Evolutionary conservation across 1,140 invertebrate species (phyloP), one percentile per base, ranked within the genome.

Genomic region (Steinernema khuongi): DNA sequence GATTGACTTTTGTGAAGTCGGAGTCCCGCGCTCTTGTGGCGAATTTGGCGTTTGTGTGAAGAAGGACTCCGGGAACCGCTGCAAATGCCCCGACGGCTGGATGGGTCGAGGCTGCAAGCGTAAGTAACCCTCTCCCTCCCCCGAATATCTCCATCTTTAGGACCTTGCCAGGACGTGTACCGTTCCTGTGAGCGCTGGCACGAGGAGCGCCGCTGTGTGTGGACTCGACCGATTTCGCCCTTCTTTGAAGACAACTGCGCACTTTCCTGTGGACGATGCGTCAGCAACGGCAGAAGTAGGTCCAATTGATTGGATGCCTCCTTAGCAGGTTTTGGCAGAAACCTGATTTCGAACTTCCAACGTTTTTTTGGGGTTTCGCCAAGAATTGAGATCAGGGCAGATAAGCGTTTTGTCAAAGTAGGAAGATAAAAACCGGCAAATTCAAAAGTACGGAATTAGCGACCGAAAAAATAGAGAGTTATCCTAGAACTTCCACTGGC

Each of bases 161-260:
- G 81, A 44, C 82, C 82, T 18, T 83, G 81, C 71, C 82, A 84
- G 70, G 81, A 84, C 41, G 71, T 84, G 18, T 83, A 84, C 71
- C 67, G 72, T 32, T 79, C 74, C 36, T 83, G 81, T 31, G 75
- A 60, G 0, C 67, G 76, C 11, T 83, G 81, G 81, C 71, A 81
- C 31, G 71, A 76, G 29, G 81, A 83, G 72, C 36, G 74, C 4
- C 71, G 82, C 1, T 83, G 81, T 31, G 50, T 73, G n/a, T 84
- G 81, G 83, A 74, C 82, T 7, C 66, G 69, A 28, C 73, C 73
- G n/a, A 82, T 82, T 67, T 74, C 76, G 4, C 75, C 83, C 1
- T 83, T 84, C 36, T 83, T 84, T 68, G 68, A 67, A 11, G 81
- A 83, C 70, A 83, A 83, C 68, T 83, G 81, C 60, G 76, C 82